Evolutionary conservation across 2,113 vertebrate species (phyloP), one percentile per base, ranked within the genome.

Genomic region (Trichechus manatus): DNA sequence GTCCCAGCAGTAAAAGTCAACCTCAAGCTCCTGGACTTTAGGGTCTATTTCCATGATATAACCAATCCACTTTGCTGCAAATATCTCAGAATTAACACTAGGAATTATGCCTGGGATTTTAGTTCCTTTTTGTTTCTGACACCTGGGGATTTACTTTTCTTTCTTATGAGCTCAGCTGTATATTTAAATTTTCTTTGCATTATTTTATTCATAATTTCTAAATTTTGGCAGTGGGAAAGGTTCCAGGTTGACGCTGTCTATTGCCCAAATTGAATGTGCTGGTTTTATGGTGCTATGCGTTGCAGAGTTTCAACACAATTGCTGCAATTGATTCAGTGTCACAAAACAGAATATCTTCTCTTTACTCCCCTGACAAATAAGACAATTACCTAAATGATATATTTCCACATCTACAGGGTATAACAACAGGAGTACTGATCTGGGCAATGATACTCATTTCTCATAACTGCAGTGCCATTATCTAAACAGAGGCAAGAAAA

Each of bases 351-450:
- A 3, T 15, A 22, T 85, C 13, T 77, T 94, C 23, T 53, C 44
- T 93, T 92, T 78, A 27, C 3, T 88, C n/a, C 27, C 9, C 53
- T 97, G 88, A 88, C 56, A 95, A 89, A 94, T 81, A 93, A 87
- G 44, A 85, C 82, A 31, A 91, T 94, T 86, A 91, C 23, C 93
- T 95, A 91, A 63, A 56, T 94, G 56, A 97, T 44, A 29, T n/a
- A 94, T 83, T 84, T 92, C n/a, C 74, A 93, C 15, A 64, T 83
- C 66, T 72, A 33, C 3, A 61, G 29, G 9, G 20, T 82, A 47
- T 90, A 39, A 64, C 88, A 94, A 56, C 47, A 89, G 9, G 20
- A 72, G 13, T 70, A 74, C 0, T 5, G n/a, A 75, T 33, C 33
- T 1, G 17, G 23, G 17, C 27, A 66, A 66, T 31, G 25, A 63